A percentile compares a stretch with the other conserved stretches of the same genome.
These are phyloP conservation scores for Reticulitermes speratus DNA, from an alignment of 1,140 invertebrate genomes.

Conservation along the genomic window DNA sequence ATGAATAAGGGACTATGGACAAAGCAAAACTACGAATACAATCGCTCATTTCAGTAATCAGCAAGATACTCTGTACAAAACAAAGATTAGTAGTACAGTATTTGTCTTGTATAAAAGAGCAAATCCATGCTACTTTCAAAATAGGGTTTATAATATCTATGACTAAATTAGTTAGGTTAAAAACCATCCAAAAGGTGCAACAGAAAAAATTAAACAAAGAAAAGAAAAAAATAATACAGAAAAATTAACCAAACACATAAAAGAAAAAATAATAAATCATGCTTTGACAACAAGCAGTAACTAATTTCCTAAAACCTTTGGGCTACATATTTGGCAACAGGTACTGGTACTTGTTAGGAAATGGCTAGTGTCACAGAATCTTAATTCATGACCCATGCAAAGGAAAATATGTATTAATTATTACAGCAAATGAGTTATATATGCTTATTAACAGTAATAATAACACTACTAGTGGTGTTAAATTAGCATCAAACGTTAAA, in stretches of 20 bases:
- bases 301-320: not conserved
- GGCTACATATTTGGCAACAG: not conserved
- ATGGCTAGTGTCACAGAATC: not conserved
- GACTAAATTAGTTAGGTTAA: not conserved
- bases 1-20: too few relatives aligned
- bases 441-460: not conserved
- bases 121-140: not conserved
- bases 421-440: not conserved
- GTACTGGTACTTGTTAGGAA: not conserved
- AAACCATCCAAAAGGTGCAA: constrained; percentile 6
- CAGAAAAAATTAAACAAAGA: not conserved
- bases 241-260: not conserved
- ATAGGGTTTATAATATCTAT: not conserved
- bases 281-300: not conserved
- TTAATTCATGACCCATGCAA: not conserved
- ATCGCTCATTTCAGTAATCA: not conserved
- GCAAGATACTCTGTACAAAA: not conserved
- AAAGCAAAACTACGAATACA: not conserved
- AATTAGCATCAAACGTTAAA: not conserved
- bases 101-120: not conserved
- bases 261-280: not conserved
- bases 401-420: not conserved
- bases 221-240: not conserved
- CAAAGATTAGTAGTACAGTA: not conserved
- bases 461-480: not conserved